Percentiles rank a stretch among this genome's conserved stretches.
phyloP scores from a whole-genome alignment of 2,797 vertebrate species.

The Chlorospingus semifuscus region DNA sequence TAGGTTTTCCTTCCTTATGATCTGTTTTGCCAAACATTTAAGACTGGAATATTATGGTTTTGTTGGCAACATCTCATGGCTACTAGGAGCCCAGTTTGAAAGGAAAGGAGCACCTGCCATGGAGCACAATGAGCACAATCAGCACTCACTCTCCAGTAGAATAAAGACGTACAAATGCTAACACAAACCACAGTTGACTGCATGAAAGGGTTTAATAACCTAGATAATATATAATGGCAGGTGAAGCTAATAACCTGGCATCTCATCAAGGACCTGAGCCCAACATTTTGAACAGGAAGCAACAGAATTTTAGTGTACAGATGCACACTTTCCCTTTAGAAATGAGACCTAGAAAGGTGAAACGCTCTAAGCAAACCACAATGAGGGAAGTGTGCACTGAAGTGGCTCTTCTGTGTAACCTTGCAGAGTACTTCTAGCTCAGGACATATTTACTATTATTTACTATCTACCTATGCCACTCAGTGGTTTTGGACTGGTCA shows the following conservation, averaged over 20 bases:
- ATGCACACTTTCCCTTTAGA: neutral
- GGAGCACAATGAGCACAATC: neutral
- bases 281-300: slow-evolving; percentile 13
- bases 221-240: slow-evolving; percentile 39
- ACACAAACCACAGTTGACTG: slow-evolving; percentile 42
- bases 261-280: neutral
- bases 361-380: neutral
- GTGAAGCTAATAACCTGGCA: slow-evolving; percentile 47
- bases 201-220: slow-evolving; percentile 52
- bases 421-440: neutral
- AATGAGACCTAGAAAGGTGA: neutral
- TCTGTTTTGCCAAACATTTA: neutral
- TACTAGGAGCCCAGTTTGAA: neutral
- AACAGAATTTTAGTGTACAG: slow-evolving; percentile 28
- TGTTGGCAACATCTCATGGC: neutral
- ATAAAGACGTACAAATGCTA: slow-evolving; percentile 35
- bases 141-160: neutral
- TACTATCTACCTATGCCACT: neutral
- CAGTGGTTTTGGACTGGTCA: neutral
- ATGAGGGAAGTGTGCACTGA: neutral
- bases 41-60: neutral
- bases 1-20: neutral
- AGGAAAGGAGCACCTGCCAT: neutral
- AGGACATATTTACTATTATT: neutral
- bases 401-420: neutral